Percentiles rank a stretch among this genome's conserved stretches.
These are phyloP conservation scores for Mesorhabditis sp. DNA, from an alignment of 2,888 invertebrate genomes.

Conservation along the genomic window DNA sequence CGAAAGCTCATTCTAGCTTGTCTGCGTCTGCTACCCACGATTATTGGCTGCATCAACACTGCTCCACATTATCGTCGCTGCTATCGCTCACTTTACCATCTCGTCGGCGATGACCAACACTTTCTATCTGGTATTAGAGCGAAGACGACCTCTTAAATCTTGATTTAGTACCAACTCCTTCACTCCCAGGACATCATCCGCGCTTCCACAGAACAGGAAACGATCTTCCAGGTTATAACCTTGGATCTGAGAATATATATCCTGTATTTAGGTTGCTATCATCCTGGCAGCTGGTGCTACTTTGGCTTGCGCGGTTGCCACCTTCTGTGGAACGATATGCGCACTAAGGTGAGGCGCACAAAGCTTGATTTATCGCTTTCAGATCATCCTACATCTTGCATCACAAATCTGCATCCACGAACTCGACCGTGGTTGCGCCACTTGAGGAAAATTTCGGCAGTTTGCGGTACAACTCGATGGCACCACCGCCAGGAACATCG, in stretches of 20 bases:
- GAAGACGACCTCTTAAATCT: not conserved
- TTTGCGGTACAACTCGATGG: constrained; percentile 19
- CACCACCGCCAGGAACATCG: constrained; percentile 15
- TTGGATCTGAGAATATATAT: not conserved
- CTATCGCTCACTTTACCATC: constrained; percentile 53
- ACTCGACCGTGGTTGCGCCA: constrained; percentile 40
- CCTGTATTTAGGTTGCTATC: constrained; percentile 31
- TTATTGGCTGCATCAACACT: constrained; percentile 45
- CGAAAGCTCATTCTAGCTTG: constrained; percentile 23
- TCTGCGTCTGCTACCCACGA: constrained; percentile 39
- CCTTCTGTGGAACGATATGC: constrained; percentile 41
- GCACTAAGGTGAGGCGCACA: constrained; percentile 33
- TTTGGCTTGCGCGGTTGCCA: constrained; percentile 50
- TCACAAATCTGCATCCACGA: constrained; percentile 37
- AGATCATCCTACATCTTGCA: constrained; percentile 54
- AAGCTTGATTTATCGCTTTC: constrained; percentile 7
- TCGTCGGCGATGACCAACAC: constrained; percentile 53
- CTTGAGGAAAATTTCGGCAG: constrained; percentile 35
- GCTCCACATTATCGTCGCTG: constrained; percentile 48
- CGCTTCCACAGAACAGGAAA: constrained; percentile 29
- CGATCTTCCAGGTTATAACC: constrained; percentile 26
- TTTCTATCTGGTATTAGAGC: constrained; percentile 46
- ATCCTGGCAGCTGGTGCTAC: constrained; percentile 51
- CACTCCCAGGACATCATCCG: constrained; percentile 37
- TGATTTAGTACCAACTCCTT: constrained; percentile 42